These are phyloP conservation scores for Intellagama lesueurii DNA, from an alignment of 2,797 vertebrate genomes.

Conservation along the genomic window DNA sequence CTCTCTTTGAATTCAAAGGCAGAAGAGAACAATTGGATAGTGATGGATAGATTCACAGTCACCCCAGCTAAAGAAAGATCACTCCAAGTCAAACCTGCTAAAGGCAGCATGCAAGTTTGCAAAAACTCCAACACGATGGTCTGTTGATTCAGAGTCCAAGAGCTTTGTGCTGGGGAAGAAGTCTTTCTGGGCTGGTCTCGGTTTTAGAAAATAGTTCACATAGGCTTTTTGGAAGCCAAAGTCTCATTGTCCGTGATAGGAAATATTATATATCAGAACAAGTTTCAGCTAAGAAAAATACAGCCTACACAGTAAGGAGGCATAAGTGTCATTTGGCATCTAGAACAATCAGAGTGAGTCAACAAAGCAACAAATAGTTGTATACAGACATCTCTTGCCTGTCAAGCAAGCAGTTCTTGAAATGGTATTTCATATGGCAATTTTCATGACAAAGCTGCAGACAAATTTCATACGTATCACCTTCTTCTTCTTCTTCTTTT, in stretches of 20 bases:
- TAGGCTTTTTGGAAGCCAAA: background rate
- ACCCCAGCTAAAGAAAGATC: too few relatives aligned
- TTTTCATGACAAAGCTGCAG: background rate
- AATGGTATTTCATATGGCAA: background rate
- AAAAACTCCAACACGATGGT: too few relatives aligned
- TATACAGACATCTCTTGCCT: background rate
- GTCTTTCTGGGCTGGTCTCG: background rate
- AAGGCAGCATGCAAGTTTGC: too few relatives aligned
- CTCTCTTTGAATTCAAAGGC: too few relatives aligned
- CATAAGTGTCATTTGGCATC: background rate
- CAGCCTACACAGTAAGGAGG: background rate
- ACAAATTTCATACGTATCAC: background rate
- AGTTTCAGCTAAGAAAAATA: background rate
- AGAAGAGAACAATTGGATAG: too few relatives aligned
- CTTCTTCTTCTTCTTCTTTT: too few relatives aligned
- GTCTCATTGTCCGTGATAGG: rapidly evolving
- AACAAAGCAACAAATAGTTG: background rate
- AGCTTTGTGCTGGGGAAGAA: too few relatives aligned
- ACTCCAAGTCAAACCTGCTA: too few relatives aligned
- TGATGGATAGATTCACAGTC: too few relatives aligned
- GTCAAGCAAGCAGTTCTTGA: background rate
- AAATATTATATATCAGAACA: background rate
- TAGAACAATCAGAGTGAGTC: background rate
- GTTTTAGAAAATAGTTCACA: background rate
- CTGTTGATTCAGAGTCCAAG: background rate